Evolutionary conservation across 1,140 invertebrate species (phyloP), one percentile per base, ranked within the genome.

Genomic region (Parasteatoda tepidariorum): DNA sequence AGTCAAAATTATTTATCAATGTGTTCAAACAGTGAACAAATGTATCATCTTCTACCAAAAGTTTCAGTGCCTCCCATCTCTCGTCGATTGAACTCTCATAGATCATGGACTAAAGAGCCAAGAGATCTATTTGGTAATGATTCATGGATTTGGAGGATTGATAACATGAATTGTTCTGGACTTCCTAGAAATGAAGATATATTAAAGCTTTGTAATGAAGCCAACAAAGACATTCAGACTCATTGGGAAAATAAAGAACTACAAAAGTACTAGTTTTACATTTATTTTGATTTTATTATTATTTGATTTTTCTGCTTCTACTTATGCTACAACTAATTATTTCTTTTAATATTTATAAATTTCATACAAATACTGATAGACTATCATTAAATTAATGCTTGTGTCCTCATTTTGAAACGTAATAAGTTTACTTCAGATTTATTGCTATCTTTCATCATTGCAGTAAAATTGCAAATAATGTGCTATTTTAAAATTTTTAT

Each of bases 191-290:
- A 55, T 34, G 13, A 61, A 11, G 64, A 68, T 67, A 4, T 30
- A 15, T 34, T 68, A 34, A 79, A 76, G 22, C 24, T 64, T 24
- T 48, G n/a, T 6, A 26, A 31, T 30, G 55, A 48, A 24, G 64
- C 24, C 2, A 79, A 57, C 18, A 26, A 22, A 28, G 71, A 74
- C 34, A 5, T 61, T 61, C 59, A 26, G 7, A 26, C 33, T 64
- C 75, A 79, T 7, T 79, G 75, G 75, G 75, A 79, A 57, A 67
- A 67, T 13, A 66, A 79, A 59, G 75, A 79, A 38, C 34, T 79
- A 15, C 75, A 67, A 68, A 79, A 59, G 75, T 79, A 67, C 6
- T 48, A 38, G 30, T 74, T 59, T 15, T 2, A 15, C 18, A 59
- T 59, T 59, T 48, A 9, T 48, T 48, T 48, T 48, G 18, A 7